Conservation (phyloP, 2,888 invertebrate genomes). For the Chymomyza amoena region DNA sequence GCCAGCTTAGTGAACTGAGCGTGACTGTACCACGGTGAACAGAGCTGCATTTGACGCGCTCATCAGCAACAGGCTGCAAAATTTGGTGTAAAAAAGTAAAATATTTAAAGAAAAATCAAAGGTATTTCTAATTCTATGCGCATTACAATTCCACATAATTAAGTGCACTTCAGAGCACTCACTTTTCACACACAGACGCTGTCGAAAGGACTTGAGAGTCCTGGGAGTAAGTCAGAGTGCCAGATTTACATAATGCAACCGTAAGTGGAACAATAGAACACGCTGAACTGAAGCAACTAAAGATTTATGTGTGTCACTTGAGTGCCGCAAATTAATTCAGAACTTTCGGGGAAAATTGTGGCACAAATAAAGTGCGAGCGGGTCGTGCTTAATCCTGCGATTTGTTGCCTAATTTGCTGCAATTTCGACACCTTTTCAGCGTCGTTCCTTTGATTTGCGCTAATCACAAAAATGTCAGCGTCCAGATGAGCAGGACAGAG, state of each 20-base stretch:
- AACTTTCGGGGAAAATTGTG: conserved; percentile 15
- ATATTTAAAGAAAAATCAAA: conserved; percentile 36
- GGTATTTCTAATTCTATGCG: conserved; percentile 17
- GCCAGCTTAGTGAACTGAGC: conserved; percentile 8
- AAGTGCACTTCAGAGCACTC: conserved; percentile 58
- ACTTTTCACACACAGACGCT: conserved; percentile 20
- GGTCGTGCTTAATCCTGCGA: neutral
- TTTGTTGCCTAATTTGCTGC: conserved; percentile 50
- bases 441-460: conserved; percentile 56
- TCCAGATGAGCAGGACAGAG: conserved; percentile 20
- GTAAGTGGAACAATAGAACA: conserved; percentile 2
- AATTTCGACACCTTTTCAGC: conserved; percentile 65
- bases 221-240: neutral
- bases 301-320: conserved; percentile 72
- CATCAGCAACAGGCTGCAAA: conserved; percentile 54
- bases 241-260: conserved; percentile 8
- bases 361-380: neutral
- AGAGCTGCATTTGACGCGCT: conserved; percentile 56
- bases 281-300: neutral
- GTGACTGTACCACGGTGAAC: conserved; percentile 34
- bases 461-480: conserved; percentile 69
- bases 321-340: conserved; percentile 75
- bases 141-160: conserved; percentile 59
- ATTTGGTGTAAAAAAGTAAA: conserved; percentile 59
- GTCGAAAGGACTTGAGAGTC: conserved; percentile 5